Evolutionary conservation across 2,888 invertebrate genomes (phyloP), one percentile per base, ranked within the genome.

Genomic region (Drosophila nr. fundita): DNA sequence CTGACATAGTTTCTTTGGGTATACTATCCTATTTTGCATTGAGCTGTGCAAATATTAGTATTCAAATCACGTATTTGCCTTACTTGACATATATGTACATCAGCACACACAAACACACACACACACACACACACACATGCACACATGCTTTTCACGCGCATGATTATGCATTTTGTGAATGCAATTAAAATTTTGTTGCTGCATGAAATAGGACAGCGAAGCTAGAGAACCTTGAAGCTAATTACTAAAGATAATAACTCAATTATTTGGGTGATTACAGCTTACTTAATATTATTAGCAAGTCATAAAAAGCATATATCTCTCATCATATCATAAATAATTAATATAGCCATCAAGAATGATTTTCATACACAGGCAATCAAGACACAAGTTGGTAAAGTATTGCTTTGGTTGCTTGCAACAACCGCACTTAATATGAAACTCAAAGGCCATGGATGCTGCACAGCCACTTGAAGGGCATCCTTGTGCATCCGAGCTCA

Each of bases 131-230:
- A n/a, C n/a, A n/a, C n/a, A n/a, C n/a, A 57, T 57, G 58, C 48
- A 34, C 34, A 50, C 45, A 18, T 15, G 62, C 48, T 32, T 49
- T 40, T 45, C 64, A 53, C 61, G 78, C 67, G 71, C 87, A 87
- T 87, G 87, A 88, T 88, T 79, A 86, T 88, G 89, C 87, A 87
- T 87, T 86, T 87, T 86, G 65, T 72, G 60, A 57, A 53, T 48
- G 57, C 60, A 80, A 88, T 83, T 88, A 83, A 75, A 69, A 75
- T 75, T 75, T 61, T 72, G 52, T 24, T 68, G 73, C 73, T 73
- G 73, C 73, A 73, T 73, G 36, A 67, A 72, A 67, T 76, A 34
- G 78, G 68, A 60, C 71, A 60, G 61, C 36, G 32, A 34, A 15
- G 32, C 66, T 64, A 10, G 54, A 50, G 78, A 84, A 80, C 87